Conservation (phyloP, 2,797 vertebrate genomes). For the Naso thynnoides region DNA sequence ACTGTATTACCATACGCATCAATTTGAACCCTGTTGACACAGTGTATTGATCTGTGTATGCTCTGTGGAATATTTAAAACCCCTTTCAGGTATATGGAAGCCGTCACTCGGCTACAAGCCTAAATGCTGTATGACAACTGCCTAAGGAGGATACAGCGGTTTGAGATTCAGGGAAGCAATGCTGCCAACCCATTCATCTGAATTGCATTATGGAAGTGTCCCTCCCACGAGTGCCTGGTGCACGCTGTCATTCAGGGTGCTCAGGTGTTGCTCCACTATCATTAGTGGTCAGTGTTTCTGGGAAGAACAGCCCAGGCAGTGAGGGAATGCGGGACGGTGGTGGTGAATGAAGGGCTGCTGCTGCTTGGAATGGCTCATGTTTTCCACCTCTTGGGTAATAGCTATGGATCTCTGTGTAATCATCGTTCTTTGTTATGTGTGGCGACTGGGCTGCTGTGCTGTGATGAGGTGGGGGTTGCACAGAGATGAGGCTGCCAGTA, state of each 20-base stretch:
- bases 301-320: slow-evolving; percentile 69
- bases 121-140: slow-evolving; percentile 37
- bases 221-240: slow-evolving; percentile 52
- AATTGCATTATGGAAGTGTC: slow-evolving; percentile 60
- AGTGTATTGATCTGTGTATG: slow-evolving; percentile 62
- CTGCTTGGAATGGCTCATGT: slow-evolving; percentile 63
- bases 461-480: slow-evolving; percentile 43
- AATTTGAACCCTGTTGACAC: slow-evolving; percentile 61
- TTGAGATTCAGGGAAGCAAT: slow-evolving; percentile 63
- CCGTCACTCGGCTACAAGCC: slow-evolving; percentile 44
- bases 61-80: slow-evolving; percentile 56
- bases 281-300: slow-evolving; percentile 83
- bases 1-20: slow-evolving; percentile 69
- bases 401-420: slow-evolving; percentile 79
- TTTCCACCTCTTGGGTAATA: slow-evolving; percentile 78
- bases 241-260: slow-evolving; percentile 63
- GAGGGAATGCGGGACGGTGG: slow-evolving; percentile 45
- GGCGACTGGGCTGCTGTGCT: slow-evolving; percentile 62
- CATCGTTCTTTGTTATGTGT: slow-evolving; percentile 74
- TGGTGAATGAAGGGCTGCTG: slow-evolving; percentile 53
- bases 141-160: slow-evolving; percentile 54
- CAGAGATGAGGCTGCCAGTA: slow-evolving; percentile 32
- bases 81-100: slow-evolving; percentile 41
- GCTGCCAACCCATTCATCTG: slow-evolving; percentile 60
- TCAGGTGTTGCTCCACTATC: slow-evolving; percentile 80